Percentiles rank a stretch among this genome's conserved stretches.
Conservation (phyloP, 2,888 invertebrate species). For the Drosophila basisetae region DNA sequence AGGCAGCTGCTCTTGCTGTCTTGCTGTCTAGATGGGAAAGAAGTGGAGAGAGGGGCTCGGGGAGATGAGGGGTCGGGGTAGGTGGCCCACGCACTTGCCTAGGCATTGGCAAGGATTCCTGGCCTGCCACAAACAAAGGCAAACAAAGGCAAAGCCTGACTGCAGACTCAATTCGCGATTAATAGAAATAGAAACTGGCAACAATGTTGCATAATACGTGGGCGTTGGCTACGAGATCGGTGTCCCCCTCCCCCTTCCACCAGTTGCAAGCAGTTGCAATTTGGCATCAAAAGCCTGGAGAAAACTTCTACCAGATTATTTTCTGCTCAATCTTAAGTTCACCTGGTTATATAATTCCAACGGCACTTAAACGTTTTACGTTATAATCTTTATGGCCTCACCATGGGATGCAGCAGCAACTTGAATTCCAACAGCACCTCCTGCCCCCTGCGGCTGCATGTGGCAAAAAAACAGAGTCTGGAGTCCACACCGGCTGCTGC, state of each 20-base stretch:
- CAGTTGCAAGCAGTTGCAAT: slow-evolving; percentile 25
- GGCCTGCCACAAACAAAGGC: slow-evolving; percentile 28
- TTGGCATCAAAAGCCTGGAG: slow-evolving; percentile 11
- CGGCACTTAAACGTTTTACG: slow-evolving; percentile 60
- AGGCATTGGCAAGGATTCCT: slow-evolving; percentile 33
- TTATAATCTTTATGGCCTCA: slow-evolving; percentile 65
- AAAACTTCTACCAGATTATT: slow-evolving; percentile 35
- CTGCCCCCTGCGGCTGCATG: slow-evolving; percentile 24
- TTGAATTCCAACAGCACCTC: slow-evolving; percentile 2
- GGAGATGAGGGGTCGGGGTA: neutral
- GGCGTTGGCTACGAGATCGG: slow-evolving; percentile 38
- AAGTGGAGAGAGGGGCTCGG: too few species aligned
- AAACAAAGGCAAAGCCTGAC: slow-evolving; percentile 51
- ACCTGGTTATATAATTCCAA: slow-evolving; percentile 60
- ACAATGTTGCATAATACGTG: slow-evolving; percentile 40
- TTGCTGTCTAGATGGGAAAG: slow-evolving; percentile 1
- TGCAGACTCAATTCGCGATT: slow-evolving; percentile 66
- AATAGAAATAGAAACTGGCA: slow-evolving; percentile 33
- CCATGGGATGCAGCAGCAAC: slow-evolving; percentile 25
- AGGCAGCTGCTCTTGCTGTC: slow-evolving; percentile 43
- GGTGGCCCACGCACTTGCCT: slow-evolving; percentile 73
- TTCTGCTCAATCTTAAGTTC: slow-evolving; percentile 37
- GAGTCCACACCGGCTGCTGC: slow-evolving; percentile 33
- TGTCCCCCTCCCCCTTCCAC: neutral
- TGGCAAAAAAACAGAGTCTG: neutral